phyloP scores from a whole-genome alignment of 1,140 invertebrate species.

The Apis laboriosa region DNA sequence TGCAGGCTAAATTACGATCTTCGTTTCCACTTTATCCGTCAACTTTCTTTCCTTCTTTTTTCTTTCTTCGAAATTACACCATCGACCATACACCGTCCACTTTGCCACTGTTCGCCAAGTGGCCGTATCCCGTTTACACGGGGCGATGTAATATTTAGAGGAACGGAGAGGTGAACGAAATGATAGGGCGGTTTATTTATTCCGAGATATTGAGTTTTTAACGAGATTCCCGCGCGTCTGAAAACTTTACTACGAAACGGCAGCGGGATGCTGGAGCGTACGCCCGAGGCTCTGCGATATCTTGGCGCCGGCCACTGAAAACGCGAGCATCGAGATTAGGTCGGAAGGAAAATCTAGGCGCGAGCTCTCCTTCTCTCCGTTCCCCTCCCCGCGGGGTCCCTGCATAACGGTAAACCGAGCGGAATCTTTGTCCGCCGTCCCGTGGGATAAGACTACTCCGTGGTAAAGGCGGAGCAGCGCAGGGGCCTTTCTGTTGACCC shows the following conservation, averaged over 20 bases:
- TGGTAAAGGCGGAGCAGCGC: conserved; percentile 34
- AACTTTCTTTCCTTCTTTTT: too few species aligned
- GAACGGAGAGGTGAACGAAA: too few species aligned
- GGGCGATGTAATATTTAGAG: not conserved
- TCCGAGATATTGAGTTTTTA: conserved; percentile 29
- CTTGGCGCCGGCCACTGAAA: conserved; percentile 50
- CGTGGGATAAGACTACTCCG: conserved; percentile 58
- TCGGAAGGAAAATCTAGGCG: conserved; percentile 60
- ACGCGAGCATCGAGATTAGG: conserved; percentile 62
- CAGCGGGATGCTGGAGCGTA: conserved; percentile 59
- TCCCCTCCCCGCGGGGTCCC: conserved; percentile 35
- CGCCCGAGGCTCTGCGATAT: conserved; percentile 55
- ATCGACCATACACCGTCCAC: not conserved
- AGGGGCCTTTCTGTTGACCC: conserved; percentile 55
- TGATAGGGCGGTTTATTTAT: conserved; percentile 1
- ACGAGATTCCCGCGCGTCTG: conserved; percentile 25
- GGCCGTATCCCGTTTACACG: too few species aligned
- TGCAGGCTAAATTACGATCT: not conserved
- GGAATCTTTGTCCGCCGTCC: conserved; percentile 60
- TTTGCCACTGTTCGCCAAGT: not conserved
- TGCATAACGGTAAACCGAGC: conserved; percentile 64
- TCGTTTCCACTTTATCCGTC: too few species aligned
- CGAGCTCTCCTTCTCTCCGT: conserved; percentile 59
- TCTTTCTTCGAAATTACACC: too few species aligned
- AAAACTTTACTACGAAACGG: conserved; percentile 52